Evolutionary conservation across 2,888 invertebrate genomes (phyloP).

Genomic region (Drosophila robusta): DNA sequence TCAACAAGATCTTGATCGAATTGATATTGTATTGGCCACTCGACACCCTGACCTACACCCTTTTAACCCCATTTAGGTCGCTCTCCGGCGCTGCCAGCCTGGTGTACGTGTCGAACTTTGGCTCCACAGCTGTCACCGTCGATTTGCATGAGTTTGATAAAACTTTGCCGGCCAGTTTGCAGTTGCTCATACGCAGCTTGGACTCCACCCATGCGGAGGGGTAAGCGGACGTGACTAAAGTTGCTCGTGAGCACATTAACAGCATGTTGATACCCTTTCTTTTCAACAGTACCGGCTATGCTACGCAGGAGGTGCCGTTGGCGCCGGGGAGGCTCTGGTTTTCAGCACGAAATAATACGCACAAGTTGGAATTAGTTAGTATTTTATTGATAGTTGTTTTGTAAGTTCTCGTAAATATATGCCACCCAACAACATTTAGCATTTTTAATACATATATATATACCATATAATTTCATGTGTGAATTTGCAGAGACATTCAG

Average conservation of each 20-base stretch:
- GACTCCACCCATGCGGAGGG: slow-evolving; percentile 36
- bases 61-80: slow-evolving; percentile 21
- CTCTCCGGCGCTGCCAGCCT: slow-evolving; percentile 54
- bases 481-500: slow-evolving; percentile 27
- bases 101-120: slow-evolving; percentile 70
- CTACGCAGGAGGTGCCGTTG: slow-evolving; percentile 11
- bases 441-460: slow-evolving; percentile 15
- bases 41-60: no score
- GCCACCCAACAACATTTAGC: slow-evolving; percentile 66
- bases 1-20: not conserved
- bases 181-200: slow-evolving; percentile 56
- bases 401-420: slow-evolving; percentile 48
- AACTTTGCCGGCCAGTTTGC: slow-evolving; percentile 30
- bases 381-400: slow-evolving; percentile 46
- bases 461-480: slow-evolving; percentile 1
- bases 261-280: not conserved
- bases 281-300: slow-evolving; percentile 6
- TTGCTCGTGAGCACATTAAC: no score
- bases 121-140: slow-evolving; percentile 26
- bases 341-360: slow-evolving; percentile 27
- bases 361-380: slow-evolving; percentile 19
- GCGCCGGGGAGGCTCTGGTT: slow-evolving; percentile 46
- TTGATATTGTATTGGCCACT: not conserved
- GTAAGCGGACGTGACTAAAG: slow-evolving; percentile 28
- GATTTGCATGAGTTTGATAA: slow-evolving; percentile 58